phyloP scores from a whole-genome alignment of 2,113 vertebrate genomes.

The Podarcis cretensis region DNA sequence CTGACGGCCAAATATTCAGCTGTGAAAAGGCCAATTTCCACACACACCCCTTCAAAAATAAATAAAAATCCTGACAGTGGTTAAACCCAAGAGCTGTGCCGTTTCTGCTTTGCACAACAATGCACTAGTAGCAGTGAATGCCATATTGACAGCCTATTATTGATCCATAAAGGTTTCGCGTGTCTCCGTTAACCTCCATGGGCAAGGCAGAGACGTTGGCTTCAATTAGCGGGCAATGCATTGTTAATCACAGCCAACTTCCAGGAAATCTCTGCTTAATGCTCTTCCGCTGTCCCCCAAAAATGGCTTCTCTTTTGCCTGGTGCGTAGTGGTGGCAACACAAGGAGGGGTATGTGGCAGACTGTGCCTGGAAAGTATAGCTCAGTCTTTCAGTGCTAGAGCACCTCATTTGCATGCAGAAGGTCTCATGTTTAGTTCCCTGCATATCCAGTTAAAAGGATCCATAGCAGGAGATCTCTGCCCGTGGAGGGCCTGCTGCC shows the following conservation, averaged over 20 bases:
- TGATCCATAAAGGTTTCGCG: conserved; percentile 32
- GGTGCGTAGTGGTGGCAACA: no score
- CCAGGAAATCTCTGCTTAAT: not conserved
- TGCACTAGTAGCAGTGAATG: accelerated
- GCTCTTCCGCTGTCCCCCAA: no score
- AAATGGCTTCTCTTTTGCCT: not conserved
- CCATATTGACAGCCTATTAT: accelerated
- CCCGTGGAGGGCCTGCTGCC: not conserved
- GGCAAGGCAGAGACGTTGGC: conserved; percentile 36
- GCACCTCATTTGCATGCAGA: not conserved
- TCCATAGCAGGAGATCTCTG: not conserved
- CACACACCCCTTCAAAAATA: not conserved
- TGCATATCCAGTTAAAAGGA: not conserved
- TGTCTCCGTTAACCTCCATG: conserved; percentile 17
- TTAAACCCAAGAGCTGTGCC: not conserved
- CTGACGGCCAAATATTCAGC: not conserved
- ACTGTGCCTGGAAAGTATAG: not conserved
- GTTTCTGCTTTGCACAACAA: accelerated
- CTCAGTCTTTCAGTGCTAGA: not conserved
- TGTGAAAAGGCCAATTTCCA: not conserved
- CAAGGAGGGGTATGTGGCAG: not conserved
- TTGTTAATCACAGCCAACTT: conserved; percentile 14
- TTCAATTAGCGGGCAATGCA: conserved; percentile 47
- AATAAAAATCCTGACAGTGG: not conserved
- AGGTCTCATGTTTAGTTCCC: not conserved